Conservation (phyloP, 2,113 vertebrate genomes). For the Ctenomys sociabilis region DNA sequence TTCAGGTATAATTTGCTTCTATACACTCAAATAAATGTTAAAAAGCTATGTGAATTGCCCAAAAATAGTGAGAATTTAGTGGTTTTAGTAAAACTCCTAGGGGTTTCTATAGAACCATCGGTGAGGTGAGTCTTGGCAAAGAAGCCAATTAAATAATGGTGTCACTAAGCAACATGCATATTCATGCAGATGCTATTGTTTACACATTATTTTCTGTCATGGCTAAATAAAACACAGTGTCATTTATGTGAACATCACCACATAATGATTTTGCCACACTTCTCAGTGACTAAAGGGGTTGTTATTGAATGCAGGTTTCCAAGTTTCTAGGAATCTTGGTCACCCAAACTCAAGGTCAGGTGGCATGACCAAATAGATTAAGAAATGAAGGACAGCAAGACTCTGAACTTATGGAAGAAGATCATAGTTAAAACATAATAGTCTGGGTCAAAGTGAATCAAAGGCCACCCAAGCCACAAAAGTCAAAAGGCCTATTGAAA, state of each 20-base stretch:
- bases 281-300: conserved; percentile 41
- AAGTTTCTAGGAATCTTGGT: conserved; percentile 31
- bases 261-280: conserved; percentile 22
- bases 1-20: not conserved
- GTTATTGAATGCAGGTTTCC: not conserved
- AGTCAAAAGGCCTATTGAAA: not conserved
- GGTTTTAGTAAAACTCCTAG: conserved; percentile 50
- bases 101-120: conserved; percentile 60
- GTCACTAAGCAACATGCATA: conserved; percentile 79
- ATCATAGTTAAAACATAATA: conserved; percentile 1
- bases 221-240: conserved; percentile 82
- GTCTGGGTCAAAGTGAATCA: not conserved
- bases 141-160: conserved; percentile 75
- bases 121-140: conserved; percentile 71
- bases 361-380: not conserved
- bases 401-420: not conserved
- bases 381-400: not conserved
- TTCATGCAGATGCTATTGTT: conserved; percentile 80
- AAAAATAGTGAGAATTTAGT: conserved; percentile 54
- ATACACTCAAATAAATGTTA: conserved; percentile 5
- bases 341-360: not conserved
- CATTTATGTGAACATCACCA: conserved; percentile 42
- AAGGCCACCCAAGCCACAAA: not conserved
- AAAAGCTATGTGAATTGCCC: conserved; percentile 27
- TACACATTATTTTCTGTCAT: conserved; percentile 78